A percentile compares a stretch with the other conserved stretches of the same genome.
Evolutionary conservation across 2,888 invertebrate genomes (phyloP).

Genomic region (Habroteleia sp.): DNA sequence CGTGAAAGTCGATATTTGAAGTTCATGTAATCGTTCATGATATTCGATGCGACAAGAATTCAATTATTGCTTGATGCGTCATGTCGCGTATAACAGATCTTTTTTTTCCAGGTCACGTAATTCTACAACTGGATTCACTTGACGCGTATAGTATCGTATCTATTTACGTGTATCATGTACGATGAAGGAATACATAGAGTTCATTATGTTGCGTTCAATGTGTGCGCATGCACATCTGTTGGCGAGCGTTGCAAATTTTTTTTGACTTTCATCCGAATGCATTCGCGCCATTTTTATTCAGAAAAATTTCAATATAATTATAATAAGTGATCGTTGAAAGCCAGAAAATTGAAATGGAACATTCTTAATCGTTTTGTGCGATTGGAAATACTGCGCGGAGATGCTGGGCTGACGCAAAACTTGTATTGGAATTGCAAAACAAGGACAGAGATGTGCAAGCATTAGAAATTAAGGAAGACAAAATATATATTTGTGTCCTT

Average conservation of each 20-base stretch:
- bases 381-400: too few relatives aligned
- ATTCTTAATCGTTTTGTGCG: too few relatives aligned
- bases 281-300: constrained; percentile 1
- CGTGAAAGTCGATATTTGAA: constrained; percentile 60
- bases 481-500: too few relatives aligned
- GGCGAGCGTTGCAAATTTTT: constrained; percentile 26
- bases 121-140: constrained; percentile 59
- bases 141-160: constrained; percentile 63
- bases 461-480: too few relatives aligned
- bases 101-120: constrained; percentile 66
- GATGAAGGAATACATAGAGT: constrained; percentile 50
- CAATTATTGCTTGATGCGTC: constrained; percentile 54
- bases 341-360: too few relatives aligned
- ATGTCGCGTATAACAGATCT: constrained; percentile 48
- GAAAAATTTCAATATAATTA: constrained; percentile 10
- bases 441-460: too few relatives aligned
- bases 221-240: constrained; percentile 49
- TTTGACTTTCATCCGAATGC: constrained; percentile 8
- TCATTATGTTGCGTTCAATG: constrained; percentile 36
- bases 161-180: constrained; percentile 64
- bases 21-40: constrained; percentile 61
- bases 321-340: constrained; percentile 1
- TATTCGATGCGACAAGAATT: constrained; percentile 58
- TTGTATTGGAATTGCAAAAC: too few relatives aligned
- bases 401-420: too few relatives aligned